Conservation (phyloP, 2,113 vertebrate species). For the Brevimyrus niger region DNA sequence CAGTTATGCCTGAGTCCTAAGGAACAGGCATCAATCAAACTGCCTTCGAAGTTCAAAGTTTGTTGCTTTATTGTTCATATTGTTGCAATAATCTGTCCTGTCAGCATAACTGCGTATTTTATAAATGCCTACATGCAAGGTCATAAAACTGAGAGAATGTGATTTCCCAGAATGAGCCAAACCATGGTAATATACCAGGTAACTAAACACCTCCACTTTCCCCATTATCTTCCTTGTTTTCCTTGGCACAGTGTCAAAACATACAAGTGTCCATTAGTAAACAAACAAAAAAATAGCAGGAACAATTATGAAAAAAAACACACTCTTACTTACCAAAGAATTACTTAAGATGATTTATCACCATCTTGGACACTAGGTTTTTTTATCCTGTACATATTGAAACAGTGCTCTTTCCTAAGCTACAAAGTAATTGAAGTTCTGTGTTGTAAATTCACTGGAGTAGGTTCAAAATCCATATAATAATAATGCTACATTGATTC, state of each 20-base stretch:
- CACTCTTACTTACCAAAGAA: neutral
- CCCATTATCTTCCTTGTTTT: neutral
- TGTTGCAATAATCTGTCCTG: neutral
- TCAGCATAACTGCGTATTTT: neutral
- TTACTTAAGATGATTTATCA: neutral
- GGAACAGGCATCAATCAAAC: neutral
- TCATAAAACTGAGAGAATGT: neutral
- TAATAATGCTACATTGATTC: neutral
- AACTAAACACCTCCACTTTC: neutral
- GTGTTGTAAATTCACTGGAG: neutral
- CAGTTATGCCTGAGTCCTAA: neutral
- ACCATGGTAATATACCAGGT: neutral
- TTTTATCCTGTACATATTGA: neutral
- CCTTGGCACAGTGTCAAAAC: neutral
- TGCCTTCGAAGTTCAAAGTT: neutral
- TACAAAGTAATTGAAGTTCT: neutral
- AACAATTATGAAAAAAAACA: neutral
- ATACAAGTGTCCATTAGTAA: neutral
- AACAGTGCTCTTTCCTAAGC: neutral
- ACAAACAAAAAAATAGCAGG: neutral
- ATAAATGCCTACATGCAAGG: neutral
- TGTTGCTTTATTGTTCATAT: neutral
- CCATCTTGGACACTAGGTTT: neutral
- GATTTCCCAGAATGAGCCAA: neutral
- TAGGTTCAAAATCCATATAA: neutral